Conservation (phyloP, 1,140 invertebrate genomes). For the Stegodyphus mimosarum region DNA sequence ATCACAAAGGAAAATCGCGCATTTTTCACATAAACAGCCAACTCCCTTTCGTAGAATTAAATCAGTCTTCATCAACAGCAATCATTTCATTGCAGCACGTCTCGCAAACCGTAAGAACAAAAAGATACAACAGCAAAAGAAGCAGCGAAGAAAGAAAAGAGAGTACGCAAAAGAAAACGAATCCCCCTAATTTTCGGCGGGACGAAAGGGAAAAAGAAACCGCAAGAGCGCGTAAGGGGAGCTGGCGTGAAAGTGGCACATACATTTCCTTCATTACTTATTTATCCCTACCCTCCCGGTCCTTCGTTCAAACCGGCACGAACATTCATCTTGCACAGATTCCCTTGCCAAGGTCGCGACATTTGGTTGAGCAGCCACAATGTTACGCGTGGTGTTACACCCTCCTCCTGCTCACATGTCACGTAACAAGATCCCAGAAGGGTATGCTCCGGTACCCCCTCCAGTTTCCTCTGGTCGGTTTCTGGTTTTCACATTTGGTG, state of each 20-base stretch:
- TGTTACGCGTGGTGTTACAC: not conserved
- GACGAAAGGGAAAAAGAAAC: constrained; percentile 5
- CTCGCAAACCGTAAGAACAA: too few species aligned
- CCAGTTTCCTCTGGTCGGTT: not conserved
- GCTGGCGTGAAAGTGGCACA: constrained; percentile 37
- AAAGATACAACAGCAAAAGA: too few species aligned
- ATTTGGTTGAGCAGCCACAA: not conserved
- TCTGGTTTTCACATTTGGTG: not conserved
- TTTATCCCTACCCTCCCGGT: not conserved
- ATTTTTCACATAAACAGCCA: too few species aligned
- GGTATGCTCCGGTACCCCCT: not conserved
- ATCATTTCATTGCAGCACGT: too few species aligned
- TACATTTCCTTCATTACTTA: constrained; percentile 44
- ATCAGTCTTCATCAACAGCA: too few species aligned
- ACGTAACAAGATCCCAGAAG: constrained; percentile 20
- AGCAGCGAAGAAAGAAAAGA: too few species aligned
- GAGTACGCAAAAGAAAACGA: not conserved
- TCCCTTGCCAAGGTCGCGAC: constrained; percentile 30
- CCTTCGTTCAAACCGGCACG: not conserved
- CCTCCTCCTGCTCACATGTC: constrained; percentile 8
- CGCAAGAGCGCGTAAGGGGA: not conserved
- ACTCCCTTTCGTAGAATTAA: too few species aligned
- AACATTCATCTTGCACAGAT: constrained; percentile 19
- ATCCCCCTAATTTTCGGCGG: constrained; percentile 4
- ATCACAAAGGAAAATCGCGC: too few species aligned